Conservation (phyloP, 2,113 vertebrate genomes). For the Zapus hudsonius region DNA sequence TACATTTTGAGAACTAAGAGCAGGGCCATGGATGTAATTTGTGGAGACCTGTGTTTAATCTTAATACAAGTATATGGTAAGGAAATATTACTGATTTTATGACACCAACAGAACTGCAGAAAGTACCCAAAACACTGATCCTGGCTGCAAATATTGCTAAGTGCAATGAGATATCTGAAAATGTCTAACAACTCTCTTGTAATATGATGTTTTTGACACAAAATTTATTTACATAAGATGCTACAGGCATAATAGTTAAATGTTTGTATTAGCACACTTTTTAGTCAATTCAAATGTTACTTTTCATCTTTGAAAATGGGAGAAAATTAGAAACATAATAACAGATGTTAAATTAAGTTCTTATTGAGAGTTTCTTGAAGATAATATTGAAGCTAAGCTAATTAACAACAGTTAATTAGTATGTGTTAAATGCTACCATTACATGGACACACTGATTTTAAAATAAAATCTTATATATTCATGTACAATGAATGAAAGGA, state of each 20-base stretch:
- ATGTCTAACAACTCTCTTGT: neutral
- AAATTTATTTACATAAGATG: neutral
- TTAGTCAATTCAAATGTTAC: neutral
- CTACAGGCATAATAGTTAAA: neutral
- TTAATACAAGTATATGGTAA: neutral
- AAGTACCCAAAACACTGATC: neutral
- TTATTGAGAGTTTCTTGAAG: neutral
- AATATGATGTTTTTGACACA: neutral
- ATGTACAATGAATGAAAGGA: conserved; percentile 22
- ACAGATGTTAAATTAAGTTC: neutral
- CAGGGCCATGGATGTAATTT: neutral
- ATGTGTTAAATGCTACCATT: neutral
- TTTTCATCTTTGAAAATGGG: neutral
- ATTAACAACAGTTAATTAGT: conserved; percentile 36
- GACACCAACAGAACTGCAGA: too few species aligned
- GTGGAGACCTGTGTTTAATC: fast-evolving
- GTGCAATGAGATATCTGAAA: neutral
- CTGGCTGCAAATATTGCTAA: neutral
- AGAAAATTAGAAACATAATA: neutral
- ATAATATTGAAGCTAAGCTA: neutral
- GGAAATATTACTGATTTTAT: neutral
- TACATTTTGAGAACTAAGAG: neutral
- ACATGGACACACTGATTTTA: neutral
- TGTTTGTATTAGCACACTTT: neutral
- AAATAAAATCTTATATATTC: conserved; percentile 22